Percentiles rank a stretch among this genome's conserved stretches.
Evolutionary conservation across 2,797 vertebrate genomes (phyloP).

Genomic region (Aphelocoma californica): DNA sequence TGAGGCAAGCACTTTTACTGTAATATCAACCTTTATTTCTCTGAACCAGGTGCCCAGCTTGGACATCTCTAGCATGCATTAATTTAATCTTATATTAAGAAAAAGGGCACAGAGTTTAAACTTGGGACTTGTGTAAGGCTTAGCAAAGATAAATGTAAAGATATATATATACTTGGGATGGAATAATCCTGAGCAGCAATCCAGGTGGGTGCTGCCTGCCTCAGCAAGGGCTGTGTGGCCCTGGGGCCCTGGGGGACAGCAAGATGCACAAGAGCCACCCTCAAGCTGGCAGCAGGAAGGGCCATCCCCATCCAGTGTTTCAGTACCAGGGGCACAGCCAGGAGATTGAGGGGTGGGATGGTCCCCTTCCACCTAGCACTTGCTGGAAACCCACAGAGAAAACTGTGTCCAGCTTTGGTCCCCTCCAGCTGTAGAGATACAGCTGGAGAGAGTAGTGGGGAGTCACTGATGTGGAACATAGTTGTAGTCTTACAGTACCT

Average conservation of each 20-base stretch:
- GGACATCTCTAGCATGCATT: neutral
- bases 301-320: neutral
- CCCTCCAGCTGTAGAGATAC: neutral
- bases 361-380: neutral
- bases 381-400: neutral
- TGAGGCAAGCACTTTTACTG: neutral
- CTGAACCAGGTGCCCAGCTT: neutral
- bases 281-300: neutral
- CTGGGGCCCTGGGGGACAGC: neutral
- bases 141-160: neutral
- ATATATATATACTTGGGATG: neutral
- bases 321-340: neutral
- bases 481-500: neutral
- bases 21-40: neutral
- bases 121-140: neutral
- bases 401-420: neutral
- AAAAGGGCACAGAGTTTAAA: neutral
- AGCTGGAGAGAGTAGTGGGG: neutral
- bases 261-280: neutral
- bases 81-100: neutral
- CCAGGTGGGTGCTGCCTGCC: neutral
- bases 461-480: neutral
- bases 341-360: neutral
- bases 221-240: neutral
- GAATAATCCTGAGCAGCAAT: neutral